These are phyloP conservation scores for Crotalus helleri DNA, from an alignment of 2,113 vertebrate species.

Conservation along the genomic window DNA sequence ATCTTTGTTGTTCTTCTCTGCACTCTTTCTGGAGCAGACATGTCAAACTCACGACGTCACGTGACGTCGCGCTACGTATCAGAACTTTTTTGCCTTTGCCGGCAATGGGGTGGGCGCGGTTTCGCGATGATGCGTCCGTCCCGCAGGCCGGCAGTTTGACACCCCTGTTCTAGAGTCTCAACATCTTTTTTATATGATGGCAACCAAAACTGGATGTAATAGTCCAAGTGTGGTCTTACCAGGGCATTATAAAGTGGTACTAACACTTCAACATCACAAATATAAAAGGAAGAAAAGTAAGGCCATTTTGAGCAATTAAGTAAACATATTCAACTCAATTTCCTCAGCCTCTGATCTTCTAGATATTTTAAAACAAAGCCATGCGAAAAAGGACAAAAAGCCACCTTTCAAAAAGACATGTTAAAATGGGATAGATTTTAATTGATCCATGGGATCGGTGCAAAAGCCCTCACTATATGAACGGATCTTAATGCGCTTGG, in stretches of 20 bases:
- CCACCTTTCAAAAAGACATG: background rate
- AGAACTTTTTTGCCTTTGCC: too few species aligned
- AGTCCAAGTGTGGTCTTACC: background rate
- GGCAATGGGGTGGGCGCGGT: too few species aligned
- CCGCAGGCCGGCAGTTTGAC: too few species aligned
- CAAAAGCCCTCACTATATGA: background rate
- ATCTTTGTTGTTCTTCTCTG: background rate
- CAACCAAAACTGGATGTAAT: background rate
- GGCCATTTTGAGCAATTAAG: background rate
- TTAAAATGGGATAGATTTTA: background rate
- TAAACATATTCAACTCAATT: background rate
- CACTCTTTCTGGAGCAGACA: background rate
- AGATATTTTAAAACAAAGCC: background rate
- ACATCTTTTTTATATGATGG: background rate
- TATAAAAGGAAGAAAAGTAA: background rate
- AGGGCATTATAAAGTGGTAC: background rate
- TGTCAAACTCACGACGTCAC: too few species aligned
- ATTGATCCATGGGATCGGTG: background rate
- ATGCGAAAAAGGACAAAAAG: background rate
- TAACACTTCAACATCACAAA: background rate
- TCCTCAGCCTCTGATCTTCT: background rate
- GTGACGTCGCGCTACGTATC: too few species aligned
- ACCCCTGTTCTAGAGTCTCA: background rate
- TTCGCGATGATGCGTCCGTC: too few species aligned
- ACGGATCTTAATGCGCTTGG: background rate